Evolutionary conservation across 2,888 invertebrate genomes (phyloP).

Genomic region (Drosophila putrida): DNA sequence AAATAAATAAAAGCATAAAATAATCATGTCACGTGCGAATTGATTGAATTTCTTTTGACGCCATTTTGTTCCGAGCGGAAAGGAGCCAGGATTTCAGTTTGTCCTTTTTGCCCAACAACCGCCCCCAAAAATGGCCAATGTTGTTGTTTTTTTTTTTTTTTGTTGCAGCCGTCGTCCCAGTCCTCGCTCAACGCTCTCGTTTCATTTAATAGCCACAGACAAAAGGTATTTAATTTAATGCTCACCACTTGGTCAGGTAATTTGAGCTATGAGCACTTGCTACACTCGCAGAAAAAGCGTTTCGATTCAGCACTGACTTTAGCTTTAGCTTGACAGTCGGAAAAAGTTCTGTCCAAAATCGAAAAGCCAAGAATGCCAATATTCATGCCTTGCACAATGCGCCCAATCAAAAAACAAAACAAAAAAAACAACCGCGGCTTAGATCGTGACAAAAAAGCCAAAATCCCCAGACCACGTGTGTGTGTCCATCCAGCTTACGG

Average conservation of each 20-base stretch:
- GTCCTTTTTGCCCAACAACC: slow-evolving; percentile 20
- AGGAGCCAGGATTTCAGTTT: slow-evolving; percentile 13
- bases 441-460: slow-evolving; percentile 72
- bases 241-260: slow-evolving; percentile 68
- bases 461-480: slow-evolving; percentile 36
- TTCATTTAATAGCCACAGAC: slow-evolving; percentile 68
- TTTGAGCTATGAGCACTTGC: slow-evolving; percentile 60
- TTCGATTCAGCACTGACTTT: background rate
- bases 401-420: slow-evolving; percentile 52
- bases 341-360: slow-evolving; percentile 28
- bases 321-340: background rate
- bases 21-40: slow-evolving; percentile 84
- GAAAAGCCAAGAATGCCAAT: slow-evolving; percentile 61
- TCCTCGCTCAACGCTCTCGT: slow-evolving; percentile 34
- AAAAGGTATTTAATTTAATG: slow-evolving; percentile 79
- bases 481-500: slow-evolving; percentile 15
- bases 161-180: slow-evolving; percentile 11
- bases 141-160: slow-evolving; percentile 14
- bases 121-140: slow-evolving; percentile 13
- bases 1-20: slow-evolving; percentile 75
- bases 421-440: slow-evolving; percentile 55
- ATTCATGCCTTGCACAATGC: slow-evolving; percentile 57
- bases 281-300: slow-evolving; percentile 33
- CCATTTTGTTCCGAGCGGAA: slow-evolving; percentile 62
- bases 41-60: slow-evolving; percentile 78